Base-by-base conservation (phyloP, 2,888 invertebrate genomes). In the Lucinisca nassula region DNA sequence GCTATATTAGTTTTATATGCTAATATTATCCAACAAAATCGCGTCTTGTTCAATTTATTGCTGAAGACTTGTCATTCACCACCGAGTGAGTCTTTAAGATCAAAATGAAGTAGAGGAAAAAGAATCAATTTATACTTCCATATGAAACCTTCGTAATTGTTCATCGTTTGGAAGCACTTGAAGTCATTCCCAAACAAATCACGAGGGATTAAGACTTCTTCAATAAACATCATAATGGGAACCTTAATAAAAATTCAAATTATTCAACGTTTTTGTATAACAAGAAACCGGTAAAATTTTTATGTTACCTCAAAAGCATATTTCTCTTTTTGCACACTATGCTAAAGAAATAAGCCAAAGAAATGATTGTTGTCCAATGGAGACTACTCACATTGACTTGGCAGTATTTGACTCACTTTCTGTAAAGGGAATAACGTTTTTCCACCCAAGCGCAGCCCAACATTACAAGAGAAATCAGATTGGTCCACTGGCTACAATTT, bases 1-100 rank as follows among this genome's bases (percentile, higher is more conserved):
- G 67, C 35, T 67, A 67, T 67, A 67, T 67, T 67, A 35, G 67
- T 67, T 67, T 67, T 67, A 35, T 67, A 67, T 67, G 67, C 67
- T 67, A 67, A 67, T 67, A 67, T 67, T 67, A 67, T 32, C 67
- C 67, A 67, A 67, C 67, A 21, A 67, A 67, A n/a, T 35, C 35
- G 67, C 67, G 35, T 14, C 35, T 35, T 35, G 35, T 67, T 67
- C 35, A 67, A 35, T 67, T 67, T 67, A 67, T 67, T 67, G 35
- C 67, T 21, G 10, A 67, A 67, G 35, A 67, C 17, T 1, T 67
- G 67, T 35, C 67, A 67, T 67, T 67, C 30, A 67, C 24, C 21
- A 21, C 32, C 14, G 67, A 21, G 35, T 24, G 27, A 67, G 67
- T 67, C 67, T 67, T 67, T 67, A 35, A 67, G 32, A 67, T 67